Base-by-base conservation (phyloP, 2,113 vertebrate genomes). In the Uria aalge region DNA sequence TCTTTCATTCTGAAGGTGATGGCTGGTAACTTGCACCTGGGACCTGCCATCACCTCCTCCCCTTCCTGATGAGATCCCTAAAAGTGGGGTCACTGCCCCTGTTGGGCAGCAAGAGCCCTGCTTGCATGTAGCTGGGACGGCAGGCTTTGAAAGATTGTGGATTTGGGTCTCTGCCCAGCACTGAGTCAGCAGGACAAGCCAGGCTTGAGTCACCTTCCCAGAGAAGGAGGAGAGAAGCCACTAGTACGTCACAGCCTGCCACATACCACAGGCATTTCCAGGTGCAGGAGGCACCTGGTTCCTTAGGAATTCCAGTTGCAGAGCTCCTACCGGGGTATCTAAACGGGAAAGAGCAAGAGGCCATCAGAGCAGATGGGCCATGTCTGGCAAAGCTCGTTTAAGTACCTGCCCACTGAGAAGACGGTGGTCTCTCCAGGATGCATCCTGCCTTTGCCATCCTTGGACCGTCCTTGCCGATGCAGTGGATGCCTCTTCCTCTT, bases 351-450 rank as follows among this genome's bases (percentile, higher is more conserved):
- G 23, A 77, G 47, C 41, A 53, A 21, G 64, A 85, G 50, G 15
- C 23, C 67, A 41, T 27, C 57, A 23, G 45, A 57, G 76, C 55
- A 63, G 18, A 26, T 8, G 63, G 43, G 29, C 21, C 18, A 11
- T 12, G 45, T 3, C 63, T 20, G 47, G 55, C 40, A 67, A 14
- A 29, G 55, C n/a, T 73, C 4, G 0, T 4, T 55, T 6, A 87
- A 22, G 91, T 98, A 99, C 99, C 99, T 99, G 98, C 99, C 99
- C 91, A 99, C 99, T 92, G 99, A 99, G 97, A 99, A 99, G 63
- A 99, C 99, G 0, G 99, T 99, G 97, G 99, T 99, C 88, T 99
- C 99, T 73, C 99, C 98, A 1, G 98, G 98, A 3, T 98, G 97
- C 24, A 98, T 97, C 83, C 98, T 99, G 94, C 96, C 87, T 34